Conservation (phyloP, 2,888 invertebrate species). For the Drosophila flavopinicola region DNA sequence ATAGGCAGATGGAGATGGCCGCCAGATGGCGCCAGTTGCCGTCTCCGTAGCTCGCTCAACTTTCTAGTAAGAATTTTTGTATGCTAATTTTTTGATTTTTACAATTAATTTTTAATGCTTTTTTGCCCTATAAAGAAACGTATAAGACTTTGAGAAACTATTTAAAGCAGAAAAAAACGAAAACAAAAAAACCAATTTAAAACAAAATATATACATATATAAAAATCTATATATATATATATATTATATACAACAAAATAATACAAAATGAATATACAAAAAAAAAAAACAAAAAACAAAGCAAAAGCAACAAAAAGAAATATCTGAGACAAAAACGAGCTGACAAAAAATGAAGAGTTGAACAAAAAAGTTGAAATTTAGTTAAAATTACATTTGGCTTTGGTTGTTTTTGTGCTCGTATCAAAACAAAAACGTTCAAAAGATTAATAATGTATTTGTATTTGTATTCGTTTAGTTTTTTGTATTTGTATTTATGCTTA, state of each 20-base stretch:
- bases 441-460: conserved; percentile 21
- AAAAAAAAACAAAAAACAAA: conserved; percentile 5
- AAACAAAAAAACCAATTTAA: conserved; percentile 29
- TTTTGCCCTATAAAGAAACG: conserved; percentile 83
- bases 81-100: conserved; percentile 56
- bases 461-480: conserved; percentile 19
- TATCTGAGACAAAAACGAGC: conserved; percentile 7
- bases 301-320: conserved; percentile 2
- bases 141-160: conserved; percentile 81
- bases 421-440: conserved; percentile 19
- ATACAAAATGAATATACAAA: conserved; percentile 15
- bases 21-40: conserved; percentile 36
- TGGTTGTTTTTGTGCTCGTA: conserved; percentile 36
- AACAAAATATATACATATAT: conserved; percentile 16
- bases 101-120: conserved; percentile 71
- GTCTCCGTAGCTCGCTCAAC: conserved; percentile 44
- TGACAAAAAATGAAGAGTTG: conserved; percentile 9
- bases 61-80: conserved; percentile 55
- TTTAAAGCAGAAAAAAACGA: conserved; percentile 49
- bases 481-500: conserved; percentile 10
- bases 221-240: conserved; percentile 20
- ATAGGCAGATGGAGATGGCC: conserved; percentile 9
- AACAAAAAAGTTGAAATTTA: conserved; percentile 46
- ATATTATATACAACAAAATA: conserved; percentile 33
- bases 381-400: conserved; percentile 66